Base-by-base conservation (phyloP, 2,888 invertebrate species). In the Lithophane leautieri region DNA sequence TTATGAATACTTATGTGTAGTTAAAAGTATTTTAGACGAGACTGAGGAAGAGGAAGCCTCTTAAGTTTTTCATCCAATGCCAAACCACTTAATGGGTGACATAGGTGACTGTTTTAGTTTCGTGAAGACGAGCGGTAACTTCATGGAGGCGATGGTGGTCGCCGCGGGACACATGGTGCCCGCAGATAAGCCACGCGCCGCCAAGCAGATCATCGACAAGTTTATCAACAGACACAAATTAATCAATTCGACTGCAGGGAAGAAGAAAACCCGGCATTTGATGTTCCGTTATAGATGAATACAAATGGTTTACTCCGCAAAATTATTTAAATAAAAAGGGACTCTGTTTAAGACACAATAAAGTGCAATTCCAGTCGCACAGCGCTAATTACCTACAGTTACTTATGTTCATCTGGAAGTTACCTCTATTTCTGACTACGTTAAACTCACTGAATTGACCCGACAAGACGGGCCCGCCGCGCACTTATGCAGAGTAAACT, bases 151-250 rank as follows among this genome's bases (percentile, higher is more conserved):
- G 4, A 85, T 97, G 74, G 93, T 97, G 0, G 89, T 97, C 52
- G 93, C 94, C 81, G 96, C 97, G 25, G 97, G 97, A 0, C 97
- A 97, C 86, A 94, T 97, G 94, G 96, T 97, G 11, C 96, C 47
- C 28, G 22, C 14, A 28, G 69, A 76, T 19, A 97, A 97, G 81
- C 97, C 97, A 4, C 89, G 91, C 68, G 94, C 94, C 78, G 94
- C 95, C 8, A 86, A 84, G 62, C 78, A 86, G 54, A 72, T 85
- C 47, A 56, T 86, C 12, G 73, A 86, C 25, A 73, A 63, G 54
- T 84, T 86, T 25, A 82, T 80, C n/a, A 63, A 86, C 0, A 76
- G 12, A 60, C 71, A 73, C 16, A 84, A 75, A 79, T 75, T 70
- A 71, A 62, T 58, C n/a, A 22, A 69, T 11, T 34, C 25, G 11